Base-by-base conservation (phyloP, 1,140 invertebrate species). In the Drosophila kurseongensis region DNA sequence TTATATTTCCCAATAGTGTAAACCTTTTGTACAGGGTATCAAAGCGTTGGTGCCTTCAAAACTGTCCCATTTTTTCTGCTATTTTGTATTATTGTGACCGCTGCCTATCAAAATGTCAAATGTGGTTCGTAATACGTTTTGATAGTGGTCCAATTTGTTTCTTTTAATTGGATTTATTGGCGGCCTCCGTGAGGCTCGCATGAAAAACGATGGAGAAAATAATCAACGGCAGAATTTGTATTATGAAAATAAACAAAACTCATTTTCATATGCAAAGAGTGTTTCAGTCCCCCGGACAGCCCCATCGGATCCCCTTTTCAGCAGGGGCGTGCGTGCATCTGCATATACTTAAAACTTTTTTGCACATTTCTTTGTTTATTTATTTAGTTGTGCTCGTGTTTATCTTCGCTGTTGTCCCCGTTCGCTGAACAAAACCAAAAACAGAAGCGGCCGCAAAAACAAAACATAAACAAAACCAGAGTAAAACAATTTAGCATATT, bases 221-320 rank as follows among this genome's bases (percentile, higher is more conserved):
- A 67, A 73, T 61, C 51, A 71, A 55, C 18, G 5, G 16, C 32
- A 35, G 35, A 71, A 66, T 18, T 48, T 38, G 50, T 71, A 40
- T 67, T 54, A 54, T 44, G 32, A 69, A 38, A 65, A 56, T 47
- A 79, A 74, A 78, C 67, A 59, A 78, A 83, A 83, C 80, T 84
- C 80, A 76, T 83, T 84, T 83, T 84, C 71, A 84, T 83, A 83
- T 83, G 80, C 80, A 84, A 84, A 80, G 72, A 73, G 57, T 56
- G 48, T 50, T 58, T 27, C 63, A 27, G 9, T 29, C 59, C 45
- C 58, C 27, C 23, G 14, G 14, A 13, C 52, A 16, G 13, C 12
- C 4, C 12, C 16, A 6, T 6, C 1, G 16, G 44, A 18, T 27
- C 27, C 16, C 27, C 13, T 42, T 14, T 59, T 42, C 36, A 0